Percentiles rank a stretch among this genome's conserved stretches.
phyloP scores from a whole-genome alignment of 1,140 invertebrate genomes.

The Trichonephila clavipes region DNA sequence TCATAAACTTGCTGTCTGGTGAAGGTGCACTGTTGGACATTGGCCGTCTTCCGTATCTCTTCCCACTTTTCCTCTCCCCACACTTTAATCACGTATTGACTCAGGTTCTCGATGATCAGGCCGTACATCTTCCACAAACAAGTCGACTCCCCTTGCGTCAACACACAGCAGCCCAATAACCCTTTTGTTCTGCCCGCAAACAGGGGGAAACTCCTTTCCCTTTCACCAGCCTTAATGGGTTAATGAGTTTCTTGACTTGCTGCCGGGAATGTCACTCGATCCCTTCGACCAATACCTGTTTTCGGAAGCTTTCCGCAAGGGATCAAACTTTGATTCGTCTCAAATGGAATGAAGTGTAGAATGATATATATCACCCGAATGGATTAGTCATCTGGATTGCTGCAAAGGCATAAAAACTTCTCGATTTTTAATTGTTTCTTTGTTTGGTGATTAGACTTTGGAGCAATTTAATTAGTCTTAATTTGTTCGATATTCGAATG shows the following conservation, averaged over 20 bases:
- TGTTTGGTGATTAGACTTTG: too few species aligned
- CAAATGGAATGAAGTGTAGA: too few species aligned
- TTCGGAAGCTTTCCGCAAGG: too few species aligned
- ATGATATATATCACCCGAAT: too few species aligned
- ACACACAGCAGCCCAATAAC: neutral
- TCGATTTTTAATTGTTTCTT: too few species aligned
- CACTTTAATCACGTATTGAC: constrained; percentile 91
- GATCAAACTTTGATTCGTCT: too few species aligned
- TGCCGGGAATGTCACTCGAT: neutral
- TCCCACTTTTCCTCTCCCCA: constrained; percentile 97
- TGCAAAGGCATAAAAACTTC: too few species aligned
- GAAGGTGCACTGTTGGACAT: constrained; percentile 92
- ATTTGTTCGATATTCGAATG: too few species aligned
- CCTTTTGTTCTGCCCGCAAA: neutral
- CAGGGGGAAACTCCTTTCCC: neutral
- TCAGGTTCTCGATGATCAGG: constrained; percentile 94
- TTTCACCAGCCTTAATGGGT: neutral
- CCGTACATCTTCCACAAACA: constrained; percentile 89
- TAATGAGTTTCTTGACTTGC: constrained; percentile 42
- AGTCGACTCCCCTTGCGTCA: constrained; percentile 50
- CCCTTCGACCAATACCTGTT: neutral
- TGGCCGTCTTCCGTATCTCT: constrained; percentile 89
- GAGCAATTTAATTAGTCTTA: too few species aligned
- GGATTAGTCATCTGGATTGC: too few species aligned
- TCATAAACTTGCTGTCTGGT: constrained; percentile 95